Evolutionary conservation across 2,797 vertebrate species (phyloP).

Genomic region (Alectoris magna): DNA sequence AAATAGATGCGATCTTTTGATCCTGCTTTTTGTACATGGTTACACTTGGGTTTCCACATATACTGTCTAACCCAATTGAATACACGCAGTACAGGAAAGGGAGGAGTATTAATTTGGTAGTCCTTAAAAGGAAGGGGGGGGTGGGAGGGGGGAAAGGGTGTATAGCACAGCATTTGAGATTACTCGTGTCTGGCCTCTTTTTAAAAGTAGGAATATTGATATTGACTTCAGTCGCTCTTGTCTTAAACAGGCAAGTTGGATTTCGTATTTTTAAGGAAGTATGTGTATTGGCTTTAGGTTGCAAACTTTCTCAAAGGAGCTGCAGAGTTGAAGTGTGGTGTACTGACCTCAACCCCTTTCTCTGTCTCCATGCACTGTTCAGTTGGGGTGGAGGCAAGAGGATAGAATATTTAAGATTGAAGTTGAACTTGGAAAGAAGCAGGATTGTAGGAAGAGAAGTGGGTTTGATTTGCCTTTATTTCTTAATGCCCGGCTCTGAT

Average conservation of each 20-base stretch:
- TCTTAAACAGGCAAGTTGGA: not conserved
- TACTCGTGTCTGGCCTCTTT: rapidly evolving
- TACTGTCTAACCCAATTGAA: not conserved
- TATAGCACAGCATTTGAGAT: not conserved
- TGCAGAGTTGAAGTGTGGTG: too few relatives aligned
- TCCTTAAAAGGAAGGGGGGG: not conserved
- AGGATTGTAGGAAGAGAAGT: not conserved
- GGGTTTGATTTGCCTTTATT: not conserved
- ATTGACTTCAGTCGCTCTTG: not conserved
- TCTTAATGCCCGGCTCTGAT: not conserved
- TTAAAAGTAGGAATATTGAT: not conserved
- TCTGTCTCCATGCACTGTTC: not conserved
- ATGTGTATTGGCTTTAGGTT: not conserved
- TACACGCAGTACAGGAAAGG: not conserved
- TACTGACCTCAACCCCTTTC: not conserved
- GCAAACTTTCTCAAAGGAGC: not conserved
- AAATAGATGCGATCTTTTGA: not conserved
- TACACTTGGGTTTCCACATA: not conserved
- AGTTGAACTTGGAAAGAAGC: not conserved
- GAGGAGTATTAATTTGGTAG: not conserved
- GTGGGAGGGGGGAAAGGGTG: not conserved
- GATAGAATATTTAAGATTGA: not conserved
- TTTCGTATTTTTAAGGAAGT: not conserved
- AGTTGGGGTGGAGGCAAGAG: not conserved
- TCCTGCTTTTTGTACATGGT: not conserved